These are phyloP conservation scores for Reticulitermes lucifugus DNA, from an alignment of 2,888 invertebrate species.

Conservation along the genomic window DNA sequence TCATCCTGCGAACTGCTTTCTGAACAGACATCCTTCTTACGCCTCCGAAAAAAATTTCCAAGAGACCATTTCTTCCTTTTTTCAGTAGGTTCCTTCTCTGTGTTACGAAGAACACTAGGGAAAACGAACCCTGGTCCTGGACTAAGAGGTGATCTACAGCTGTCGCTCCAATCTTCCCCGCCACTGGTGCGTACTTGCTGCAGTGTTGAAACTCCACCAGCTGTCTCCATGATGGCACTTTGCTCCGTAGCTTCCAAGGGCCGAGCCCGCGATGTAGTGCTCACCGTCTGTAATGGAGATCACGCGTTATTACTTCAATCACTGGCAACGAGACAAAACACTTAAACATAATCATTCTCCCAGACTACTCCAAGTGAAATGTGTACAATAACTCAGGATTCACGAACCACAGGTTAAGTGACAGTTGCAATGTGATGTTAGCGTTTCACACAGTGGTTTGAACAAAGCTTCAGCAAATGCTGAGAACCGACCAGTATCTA, in stretches of 20 bases:
- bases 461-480: too few species aligned
- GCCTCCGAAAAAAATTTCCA: constrained; percentile 77
- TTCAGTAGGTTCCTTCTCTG: constrained; percentile 66
- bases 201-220: constrained; percentile 10
- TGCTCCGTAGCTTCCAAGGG: constrained; percentile 57
- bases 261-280: constrained; percentile 64
- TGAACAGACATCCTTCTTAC: constrained; percentile 77
- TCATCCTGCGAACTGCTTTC: constrained; percentile 68
- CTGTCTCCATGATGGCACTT: constrained; percentile 41
- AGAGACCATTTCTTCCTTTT: constrained; percentile 83
- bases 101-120: constrained; percentile 3
- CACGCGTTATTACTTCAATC: constrained; percentile 8
- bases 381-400: too few species aligned
- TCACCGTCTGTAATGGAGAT: constrained; percentile 64
- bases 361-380: too few species aligned
- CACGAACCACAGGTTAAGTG: too few species aligned
- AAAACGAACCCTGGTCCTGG: constrained; percentile 27
- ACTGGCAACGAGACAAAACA: background rate
- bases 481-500: too few species aligned
- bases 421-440: too few species aligned
- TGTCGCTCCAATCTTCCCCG: constrained; percentile 34
- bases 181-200: constrained; percentile 31
- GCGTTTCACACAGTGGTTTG: too few species aligned
- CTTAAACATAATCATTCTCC: background rate
- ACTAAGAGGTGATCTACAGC: background rate